Percentiles rank a stretch among this genome's conserved stretches.
phyloP scores from a whole-genome alignment of 1,140 invertebrate genomes.

The Lithobius niger region DNA sequence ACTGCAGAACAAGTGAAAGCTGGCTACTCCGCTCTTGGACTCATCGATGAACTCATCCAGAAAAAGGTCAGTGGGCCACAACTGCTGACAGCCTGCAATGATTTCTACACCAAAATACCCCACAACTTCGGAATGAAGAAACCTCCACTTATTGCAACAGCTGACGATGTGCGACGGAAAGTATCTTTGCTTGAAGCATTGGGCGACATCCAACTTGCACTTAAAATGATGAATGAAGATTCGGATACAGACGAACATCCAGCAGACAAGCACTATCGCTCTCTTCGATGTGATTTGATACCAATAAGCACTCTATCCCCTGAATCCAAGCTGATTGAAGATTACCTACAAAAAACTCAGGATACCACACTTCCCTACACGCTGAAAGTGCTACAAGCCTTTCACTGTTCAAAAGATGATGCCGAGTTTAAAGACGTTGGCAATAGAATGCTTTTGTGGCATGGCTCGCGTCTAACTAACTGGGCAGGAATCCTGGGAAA shows the following conservation, averaged over 20 bases:
- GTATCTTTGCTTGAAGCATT: constrained; percentile 41
- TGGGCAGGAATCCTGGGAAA: constrained; percentile 44
- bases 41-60: constrained; percentile 32
- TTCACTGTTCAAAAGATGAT: constrained; percentile 20
- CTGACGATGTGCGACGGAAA: constrained; percentile 27
- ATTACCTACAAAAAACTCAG: constrained; percentile 33
- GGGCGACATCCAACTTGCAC: constrained; percentile 42
- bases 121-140: constrained; percentile 38
- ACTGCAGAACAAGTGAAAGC: constrained; percentile 40
- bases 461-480: constrained; percentile 43
- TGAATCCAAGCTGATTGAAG: constrained; percentile 27
- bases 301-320: too few species aligned
- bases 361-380: constrained; percentile 33
- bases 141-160: constrained; percentile 26
- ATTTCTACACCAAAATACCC: constrained; percentile 44
- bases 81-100: constrained; percentile 33
- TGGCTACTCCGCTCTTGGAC: constrained; percentile 39
- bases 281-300: constrained; percentile 27
- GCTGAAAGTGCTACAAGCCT: constrained; percentile 29
- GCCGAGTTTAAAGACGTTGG: constrained; percentile 20
- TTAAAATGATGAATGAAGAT: constrained; percentile 35
- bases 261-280: constrained; percentile 39
- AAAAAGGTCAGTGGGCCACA: neutral
- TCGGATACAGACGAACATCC: constrained; percentile 31
- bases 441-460: constrained; percentile 41